phyloP scores from a whole-genome alignment of 2,888 invertebrate species.

The Ferrisia virgata region DNA sequence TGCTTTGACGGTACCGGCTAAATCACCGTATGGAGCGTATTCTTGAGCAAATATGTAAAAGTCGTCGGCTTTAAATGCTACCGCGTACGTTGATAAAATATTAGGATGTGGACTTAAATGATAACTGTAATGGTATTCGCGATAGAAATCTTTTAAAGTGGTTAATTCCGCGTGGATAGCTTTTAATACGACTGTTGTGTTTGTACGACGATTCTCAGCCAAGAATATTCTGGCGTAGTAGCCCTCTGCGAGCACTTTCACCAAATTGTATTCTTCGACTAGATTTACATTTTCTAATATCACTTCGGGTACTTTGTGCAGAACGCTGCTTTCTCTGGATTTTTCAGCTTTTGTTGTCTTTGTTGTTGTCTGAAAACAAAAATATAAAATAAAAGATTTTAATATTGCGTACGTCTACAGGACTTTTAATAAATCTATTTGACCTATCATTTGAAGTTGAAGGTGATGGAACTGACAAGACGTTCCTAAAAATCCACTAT shows the following conservation, averaged over 20 bases:
- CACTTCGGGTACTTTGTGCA: constrained; percentile 59
- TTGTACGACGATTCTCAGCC: constrained; percentile 60
- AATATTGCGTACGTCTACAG: too few relatives aligned
- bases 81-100: constrained; percentile 72
- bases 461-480: too few relatives aligned
- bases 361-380: constrained; percentile 20
- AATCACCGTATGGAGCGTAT: constrained; percentile 68
- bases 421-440: too few relatives aligned
- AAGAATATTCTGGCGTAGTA: constrained; percentile 68
- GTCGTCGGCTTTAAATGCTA: constrained; percentile 63
- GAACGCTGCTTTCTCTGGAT: constrained; percentile 49
- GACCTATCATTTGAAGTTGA: too few relatives aligned
- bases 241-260: constrained; percentile 65
- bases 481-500: too few relatives aligned
- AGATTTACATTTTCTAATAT: constrained; percentile 58
- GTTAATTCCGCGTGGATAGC: constrained; percentile 63
- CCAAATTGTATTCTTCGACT: constrained; percentile 63
- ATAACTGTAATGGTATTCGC: constrained; percentile 75
- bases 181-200: constrained; percentile 67
- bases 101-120: constrained; percentile 74
- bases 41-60: constrained; percentile 68
- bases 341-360: constrained; percentile 48
- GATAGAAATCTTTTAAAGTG: constrained; percentile 64
- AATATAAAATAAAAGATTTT: not conserved
- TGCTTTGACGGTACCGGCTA: constrained; percentile 62